These are phyloP conservation scores for Dasysyrphus albostriatus DNA, from an alignment of 2,888 invertebrate genomes.

Conservation along the genomic window DNA sequence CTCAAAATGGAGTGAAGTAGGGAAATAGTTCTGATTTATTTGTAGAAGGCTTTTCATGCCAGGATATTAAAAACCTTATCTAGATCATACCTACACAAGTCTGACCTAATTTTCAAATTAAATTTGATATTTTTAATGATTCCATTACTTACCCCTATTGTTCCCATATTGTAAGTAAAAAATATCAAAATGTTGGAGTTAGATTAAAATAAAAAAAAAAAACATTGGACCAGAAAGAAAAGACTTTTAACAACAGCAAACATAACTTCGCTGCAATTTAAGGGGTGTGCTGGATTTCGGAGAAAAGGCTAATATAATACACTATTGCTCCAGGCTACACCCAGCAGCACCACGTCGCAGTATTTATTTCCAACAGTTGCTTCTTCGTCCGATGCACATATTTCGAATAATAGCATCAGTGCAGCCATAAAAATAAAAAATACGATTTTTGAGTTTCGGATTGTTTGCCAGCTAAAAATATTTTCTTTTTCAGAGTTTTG, in stretches of 20 bases:
- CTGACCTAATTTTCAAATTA: too few relatives aligned
- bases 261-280: conserved; percentile 14
- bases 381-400: conserved; percentile 3
- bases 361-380: not conserved
- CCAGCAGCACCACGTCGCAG: not conserved
- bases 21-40: too few relatives aligned
- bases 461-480: not conserved
- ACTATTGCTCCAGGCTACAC: conserved; percentile 5
- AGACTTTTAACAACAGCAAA: conserved; percentile 50
- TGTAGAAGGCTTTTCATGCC: too few relatives aligned
- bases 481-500: not conserved
- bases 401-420: conserved; percentile 26
- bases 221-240: not conserved
- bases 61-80: too few relatives aligned
- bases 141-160: not conserved
- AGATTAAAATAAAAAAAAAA: not conserved
- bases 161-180: not conserved
- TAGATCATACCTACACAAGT: too few relatives aligned
- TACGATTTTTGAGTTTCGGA: not conserved
- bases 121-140: not conserved
- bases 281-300: not conserved
- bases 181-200: not conserved
- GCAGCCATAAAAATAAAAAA: not conserved
- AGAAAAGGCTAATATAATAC: conserved; percentile 31
- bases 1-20: too few relatives aligned